These are phyloP conservation scores for Sylvicola fuscatus DNA, from an alignment of 2,888 invertebrate genomes.

Conservation along the genomic window DNA sequence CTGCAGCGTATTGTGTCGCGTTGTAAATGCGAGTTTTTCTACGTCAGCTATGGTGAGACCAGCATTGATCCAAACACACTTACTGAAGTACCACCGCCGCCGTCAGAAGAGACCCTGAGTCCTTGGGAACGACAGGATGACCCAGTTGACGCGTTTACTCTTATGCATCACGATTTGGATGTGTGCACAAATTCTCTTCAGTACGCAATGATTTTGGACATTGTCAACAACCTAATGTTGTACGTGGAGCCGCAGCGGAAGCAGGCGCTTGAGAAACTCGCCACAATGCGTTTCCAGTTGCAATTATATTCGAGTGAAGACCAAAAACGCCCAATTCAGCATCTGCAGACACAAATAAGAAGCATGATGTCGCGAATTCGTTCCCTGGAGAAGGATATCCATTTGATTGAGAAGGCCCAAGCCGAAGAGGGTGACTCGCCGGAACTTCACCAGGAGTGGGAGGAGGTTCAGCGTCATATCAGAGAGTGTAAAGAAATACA, in stretches of 20 bases:
- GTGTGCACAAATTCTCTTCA: slow-evolving; percentile 90
- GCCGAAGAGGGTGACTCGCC: slow-evolving; percentile 41
- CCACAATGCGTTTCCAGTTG: slow-evolving; percentile 84
- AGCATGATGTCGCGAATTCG: slow-evolving; percentile 63
- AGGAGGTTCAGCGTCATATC: slow-evolving; percentile 50
- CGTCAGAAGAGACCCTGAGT: slow-evolving; percentile 44
- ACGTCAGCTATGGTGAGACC: slow-evolving; percentile 79
- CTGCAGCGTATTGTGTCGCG: slow-evolving; percentile 92
- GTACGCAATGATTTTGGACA: slow-evolving; percentile 93
- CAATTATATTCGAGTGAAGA: slow-evolving; percentile 83
- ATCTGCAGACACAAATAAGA: slow-evolving; percentile 60
- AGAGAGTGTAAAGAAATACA: slow-evolving; percentile 79
- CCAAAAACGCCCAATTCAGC: slow-evolving; percentile 78
- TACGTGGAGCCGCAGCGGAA: slow-evolving; percentile 93
- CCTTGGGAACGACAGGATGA: slow-evolving; percentile 67
- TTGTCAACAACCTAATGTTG: slow-evolving; percentile 89
- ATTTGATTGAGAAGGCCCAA: slow-evolving; percentile 61
- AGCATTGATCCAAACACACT: slow-evolving; percentile 26
- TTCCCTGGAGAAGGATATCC: slow-evolving; percentile 73
- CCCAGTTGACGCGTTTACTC: slow-evolving; percentile 89
- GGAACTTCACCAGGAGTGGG: slow-evolving; percentile 41
- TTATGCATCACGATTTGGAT: slow-evolving; percentile 96
- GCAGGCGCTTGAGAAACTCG: slow-evolving; percentile 64
- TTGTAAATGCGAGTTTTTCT: slow-evolving; percentile 97
- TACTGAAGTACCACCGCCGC: slow-evolving; percentile 47